A percentile compares a stretch with the other conserved stretches of the same genome.
These are phyloP conservation scores for Suncus etruscus DNA, from an alignment of 2,113 vertebrate genomes.

Conservation along the genomic window DNA sequence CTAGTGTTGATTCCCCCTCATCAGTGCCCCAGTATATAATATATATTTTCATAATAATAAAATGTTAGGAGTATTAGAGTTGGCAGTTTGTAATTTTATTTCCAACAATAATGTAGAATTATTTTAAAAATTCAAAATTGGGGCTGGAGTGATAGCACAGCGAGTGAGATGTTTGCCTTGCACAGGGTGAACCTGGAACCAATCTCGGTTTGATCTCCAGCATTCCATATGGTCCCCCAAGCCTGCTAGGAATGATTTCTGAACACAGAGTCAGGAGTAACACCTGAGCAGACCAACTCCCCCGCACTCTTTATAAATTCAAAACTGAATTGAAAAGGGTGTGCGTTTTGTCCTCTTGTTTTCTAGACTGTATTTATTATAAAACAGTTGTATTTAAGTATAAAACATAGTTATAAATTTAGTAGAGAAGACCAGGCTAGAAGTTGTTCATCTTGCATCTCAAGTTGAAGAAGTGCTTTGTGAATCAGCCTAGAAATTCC, in stretches of 20 bases:
- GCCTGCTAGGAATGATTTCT: no score
- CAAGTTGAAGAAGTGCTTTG: background rate
- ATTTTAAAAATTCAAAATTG: background rate
- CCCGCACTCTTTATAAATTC: background rate
- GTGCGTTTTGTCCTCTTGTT: background rate
- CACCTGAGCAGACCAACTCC: no score
- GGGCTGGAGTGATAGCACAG: no score
- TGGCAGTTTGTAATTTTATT: conserved; percentile 23
- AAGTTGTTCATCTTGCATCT: conserved; percentile 4
- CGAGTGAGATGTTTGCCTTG: no score
- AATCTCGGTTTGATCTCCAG: no score
- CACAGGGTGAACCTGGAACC: no score
- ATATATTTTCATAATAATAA: conserved; percentile 1
- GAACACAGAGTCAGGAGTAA: no score
- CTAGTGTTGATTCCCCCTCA: background rate
- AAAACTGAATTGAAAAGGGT: background rate
- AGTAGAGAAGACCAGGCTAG: background rate
- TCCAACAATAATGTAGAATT: conserved; percentile 22
- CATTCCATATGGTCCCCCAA: no score
- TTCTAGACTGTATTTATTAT: background rate
- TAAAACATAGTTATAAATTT: background rate
- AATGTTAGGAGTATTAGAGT: background rate
- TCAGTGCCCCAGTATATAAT: background rate
- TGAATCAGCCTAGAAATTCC: conserved; percentile 6
- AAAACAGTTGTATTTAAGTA: background rate